phyloP scores from a whole-genome alignment of 2,113 vertebrate genomes.

The Sylvietta virens region DNA sequence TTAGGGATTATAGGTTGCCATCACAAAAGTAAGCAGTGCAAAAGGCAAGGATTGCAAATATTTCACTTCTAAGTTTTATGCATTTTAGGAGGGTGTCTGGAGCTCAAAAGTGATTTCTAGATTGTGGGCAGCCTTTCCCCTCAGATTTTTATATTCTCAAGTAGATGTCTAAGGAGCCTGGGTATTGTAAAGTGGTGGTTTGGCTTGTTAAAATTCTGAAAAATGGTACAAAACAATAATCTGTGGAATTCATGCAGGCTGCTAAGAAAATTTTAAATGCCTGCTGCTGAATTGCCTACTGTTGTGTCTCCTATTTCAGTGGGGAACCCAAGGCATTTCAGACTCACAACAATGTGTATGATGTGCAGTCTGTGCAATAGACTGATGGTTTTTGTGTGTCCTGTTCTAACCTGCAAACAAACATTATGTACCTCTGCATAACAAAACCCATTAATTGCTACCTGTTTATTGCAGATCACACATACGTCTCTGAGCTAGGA shows the following conservation, averaged over 20 bases:
- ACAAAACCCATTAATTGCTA: neutral
- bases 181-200: neutral
- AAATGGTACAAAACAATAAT: neutral
- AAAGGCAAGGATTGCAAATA: neutral
- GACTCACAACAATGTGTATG: neutral
- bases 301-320: neutral
- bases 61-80: neutral
- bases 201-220: neutral
- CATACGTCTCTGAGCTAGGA: rapidly evolving
- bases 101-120: neutral
- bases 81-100: neutral
- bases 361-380: neutral
- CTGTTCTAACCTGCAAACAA: neutral
- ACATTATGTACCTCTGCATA: rapidly evolving
- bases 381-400: neutral
- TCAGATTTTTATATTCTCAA: neutral
- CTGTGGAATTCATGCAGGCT: neutral
- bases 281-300: neutral
- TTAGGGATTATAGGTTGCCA: conserved; percentile 55
- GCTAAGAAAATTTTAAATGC: neutral
- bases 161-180: neutral
- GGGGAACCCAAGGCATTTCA: neutral
- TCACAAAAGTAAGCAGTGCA: neutral
- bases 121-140: neutral
- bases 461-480: neutral